Evolutionary conservation across 2,113 vertebrate species (phyloP), one percentile per base, ranked within the genome.

Genomic region (Myotis davidii): DNA sequence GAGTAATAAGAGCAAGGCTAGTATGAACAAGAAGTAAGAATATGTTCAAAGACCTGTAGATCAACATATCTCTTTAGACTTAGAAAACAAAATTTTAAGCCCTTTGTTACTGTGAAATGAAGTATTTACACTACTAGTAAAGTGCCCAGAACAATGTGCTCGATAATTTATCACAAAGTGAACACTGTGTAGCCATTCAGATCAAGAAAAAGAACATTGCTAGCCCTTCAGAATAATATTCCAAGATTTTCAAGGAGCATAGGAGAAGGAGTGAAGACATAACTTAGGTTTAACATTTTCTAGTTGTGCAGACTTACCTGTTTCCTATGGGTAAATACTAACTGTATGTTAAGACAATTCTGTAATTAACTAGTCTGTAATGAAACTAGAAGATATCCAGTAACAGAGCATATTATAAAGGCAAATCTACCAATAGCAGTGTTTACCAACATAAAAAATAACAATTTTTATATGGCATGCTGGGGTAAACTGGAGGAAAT

Each of bases 71-170:
- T 90, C 34, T 82, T 83, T 50, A 42, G 52, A 52, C 42, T 64
- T 86, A 82, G 70, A 42, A 90, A 91, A 76, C 17, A 83, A 52
- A 25, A n/a, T 25, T 76, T 74, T 29, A 65, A 87, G n/a, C 1
- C 7, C 25, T 95, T 83, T 86, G 14, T 52, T 97, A 90, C 8
- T 76, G 3, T 67, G 21, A 83, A 93, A 91, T 78, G 74, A 86
- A 94, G 56, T 54, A 82, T 61, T 11, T 27, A 70, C n/a, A 14
- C 29, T 70, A 45, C 45, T 45, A 45, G 10, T 45, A 11, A 65
- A 32, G 48, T 70, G 27, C 5, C 73, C 10, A 82, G 85, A 92
- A 37, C 5, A 72, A 76, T 34, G 23, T 91, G 12, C 6, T 85
- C 42, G 85, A 27, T 92, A 37, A 69, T 76, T 54, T 88, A 56